phyloP scores from a whole-genome alignment of 2,113 vertebrate species.

The Gallinago media region DNA sequence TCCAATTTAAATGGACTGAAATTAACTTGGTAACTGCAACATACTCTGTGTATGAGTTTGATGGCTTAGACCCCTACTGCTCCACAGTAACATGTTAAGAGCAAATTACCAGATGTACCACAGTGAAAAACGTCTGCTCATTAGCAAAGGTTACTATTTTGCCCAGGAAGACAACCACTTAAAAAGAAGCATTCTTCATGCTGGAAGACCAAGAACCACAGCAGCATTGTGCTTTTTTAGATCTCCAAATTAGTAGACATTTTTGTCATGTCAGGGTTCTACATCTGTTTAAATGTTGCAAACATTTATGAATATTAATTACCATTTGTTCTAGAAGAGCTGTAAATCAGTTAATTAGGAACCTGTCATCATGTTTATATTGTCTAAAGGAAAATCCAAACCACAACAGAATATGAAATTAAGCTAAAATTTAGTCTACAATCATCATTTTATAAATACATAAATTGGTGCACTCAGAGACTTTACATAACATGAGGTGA shows the following conservation, averaged over 20 bases:
- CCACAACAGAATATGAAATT: constrained; percentile 61
- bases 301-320: constrained; percentile 76
- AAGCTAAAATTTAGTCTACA: constrained; percentile 37
- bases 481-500: not conserved
- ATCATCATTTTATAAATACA: constrained; percentile 14
- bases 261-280: constrained; percentile 46
- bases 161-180: not conserved
- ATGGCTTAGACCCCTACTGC: not conserved
- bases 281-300: constrained; percentile 55
- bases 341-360: constrained; percentile 76
- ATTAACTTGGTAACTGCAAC: not conserved
- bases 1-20: not conserved
- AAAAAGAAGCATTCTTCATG: not conserved
- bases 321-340: constrained; percentile 69
- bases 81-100: not conserved
- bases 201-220: not conserved
- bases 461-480: not conserved
- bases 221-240: not conserved
- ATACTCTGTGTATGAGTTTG: not conserved
- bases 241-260: constrained; percentile 20
- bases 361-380: constrained; percentile 70
- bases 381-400: constrained; percentile 66
- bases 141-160: not conserved
- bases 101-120: not conserved
- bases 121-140: not conserved